These are phyloP conservation scores for Tiliqua scincoides DNA, from an alignment of 2,113 vertebrate species.

Conservation along the genomic window DNA sequence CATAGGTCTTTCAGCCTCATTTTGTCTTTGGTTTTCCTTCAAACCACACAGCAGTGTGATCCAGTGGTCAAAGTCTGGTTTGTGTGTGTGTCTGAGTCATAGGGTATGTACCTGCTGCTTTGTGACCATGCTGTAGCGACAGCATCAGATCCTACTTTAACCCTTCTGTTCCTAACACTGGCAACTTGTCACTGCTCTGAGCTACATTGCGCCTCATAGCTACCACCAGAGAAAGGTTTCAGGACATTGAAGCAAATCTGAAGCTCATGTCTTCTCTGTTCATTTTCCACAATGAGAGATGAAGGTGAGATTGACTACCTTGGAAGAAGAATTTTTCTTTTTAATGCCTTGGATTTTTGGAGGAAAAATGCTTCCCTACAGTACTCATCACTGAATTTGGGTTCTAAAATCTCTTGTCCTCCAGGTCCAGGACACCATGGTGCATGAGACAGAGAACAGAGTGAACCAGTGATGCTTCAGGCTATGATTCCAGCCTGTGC, in stretches of 20 bases:
- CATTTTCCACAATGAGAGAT: neutral
- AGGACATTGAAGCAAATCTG: neutral
- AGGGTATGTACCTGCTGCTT: neutral
- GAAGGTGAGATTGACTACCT: neutral
- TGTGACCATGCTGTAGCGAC: neutral
- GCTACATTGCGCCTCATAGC: neutral
- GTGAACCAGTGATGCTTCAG: neutral
- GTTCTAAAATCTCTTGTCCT: neutral
- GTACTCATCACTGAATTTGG: neutral
- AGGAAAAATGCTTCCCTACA: neutral
- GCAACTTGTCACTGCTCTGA: neutral
- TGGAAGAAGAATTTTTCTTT: neutral
- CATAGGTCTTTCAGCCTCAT: neutral
- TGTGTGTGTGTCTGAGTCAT: neutral
- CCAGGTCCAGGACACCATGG: neutral
- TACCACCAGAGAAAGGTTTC: neutral
- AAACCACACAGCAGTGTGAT: neutral
- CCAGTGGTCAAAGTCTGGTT: neutral
- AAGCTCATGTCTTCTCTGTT: neutral
- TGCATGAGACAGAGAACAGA: neutral
- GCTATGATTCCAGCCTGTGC: neutral
- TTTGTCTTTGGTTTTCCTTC: neutral
- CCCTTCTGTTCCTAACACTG: neutral
- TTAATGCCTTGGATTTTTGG: neutral
- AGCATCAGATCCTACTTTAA: neutral